Base-by-base conservation (phyloP, 2,797 vertebrate genomes). In the Rhincodon typus region DNA sequence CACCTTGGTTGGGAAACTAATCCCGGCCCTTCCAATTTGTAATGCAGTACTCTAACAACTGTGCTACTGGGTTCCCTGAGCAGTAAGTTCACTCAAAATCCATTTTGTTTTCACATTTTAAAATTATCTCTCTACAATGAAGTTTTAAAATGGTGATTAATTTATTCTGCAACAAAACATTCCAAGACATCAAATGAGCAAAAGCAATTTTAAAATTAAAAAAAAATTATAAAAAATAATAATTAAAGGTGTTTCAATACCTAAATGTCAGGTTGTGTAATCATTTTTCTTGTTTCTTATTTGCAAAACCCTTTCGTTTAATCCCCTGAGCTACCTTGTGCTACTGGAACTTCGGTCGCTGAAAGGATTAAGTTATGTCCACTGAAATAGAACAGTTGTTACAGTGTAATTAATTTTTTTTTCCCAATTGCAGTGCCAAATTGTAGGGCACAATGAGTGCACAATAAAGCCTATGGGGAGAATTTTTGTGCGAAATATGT, bases 331-430 rank as follows among this genome's bases (percentile, higher is more conserved):
- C 94, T 53, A 25, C 42, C 13, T 67, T 19, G 46, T 66, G 66
- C 69, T 72, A 30, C 50, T 17, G 74, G 70, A 95, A 95, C 94
- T 77, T 13, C 46, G 94, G 94, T 95, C 46, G 46, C 70, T 95
- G 94, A 95, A 95, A 95, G 94, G 94, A 70, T 95, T 95, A 95
- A 95, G 94, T 74, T 77, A 74, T 95, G 23, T n/a, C 94, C 72
- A 77, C 53, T 95, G 94, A 95, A 95, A 95, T 70, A 95, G 94
- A 95, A 95, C 94, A 95, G 94, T 94, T 94, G 93, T 77, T 95
- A 77, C 94, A 74, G 94, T 77, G 67, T 95, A 95, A 95, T 95
- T 95, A 95, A 50, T 74, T 74, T 94, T 72, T 34, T 66, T n/a
- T 50, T 3, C 46, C 88, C 88, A 91, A 91, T 91, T 57, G 70